Percentiles rank a stretch among this genome's conserved stretches.
Evolutionary conservation across 2,797 vertebrate species (phyloP).

Genomic region (Diplodus puntazzo): DNA sequence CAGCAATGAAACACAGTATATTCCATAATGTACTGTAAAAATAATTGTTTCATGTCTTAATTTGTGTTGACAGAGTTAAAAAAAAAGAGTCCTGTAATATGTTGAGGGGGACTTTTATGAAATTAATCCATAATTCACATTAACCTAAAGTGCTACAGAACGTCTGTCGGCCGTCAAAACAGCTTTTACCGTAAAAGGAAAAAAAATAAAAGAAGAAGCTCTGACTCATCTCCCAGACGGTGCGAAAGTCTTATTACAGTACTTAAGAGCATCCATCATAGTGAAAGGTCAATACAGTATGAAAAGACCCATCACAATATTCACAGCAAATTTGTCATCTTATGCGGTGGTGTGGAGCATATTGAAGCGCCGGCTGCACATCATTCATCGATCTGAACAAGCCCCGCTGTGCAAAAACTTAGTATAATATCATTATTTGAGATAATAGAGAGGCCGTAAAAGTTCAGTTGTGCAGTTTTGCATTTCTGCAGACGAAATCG

Average conservation of each 20-base stretch:
- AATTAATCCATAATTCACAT: slow-evolving; percentile 33
- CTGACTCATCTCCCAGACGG: slow-evolving; percentile 41
- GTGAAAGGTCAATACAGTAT: slow-evolving; percentile 75
- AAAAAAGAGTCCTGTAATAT: background rate
- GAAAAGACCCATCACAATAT: slow-evolving; percentile 70
- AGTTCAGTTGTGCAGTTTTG: slow-evolving; percentile 5
- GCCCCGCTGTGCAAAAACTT: slow-evolving; percentile 9
- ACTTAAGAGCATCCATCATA: slow-evolving; percentile 72
- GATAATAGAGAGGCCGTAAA: background rate
- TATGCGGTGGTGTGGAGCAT: slow-evolving; percentile 41
- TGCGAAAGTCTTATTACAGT: slow-evolving; percentile 51
- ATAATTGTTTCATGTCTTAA: background rate
- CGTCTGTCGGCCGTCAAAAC: slow-evolving; percentile 30
- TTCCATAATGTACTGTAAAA: background rate
- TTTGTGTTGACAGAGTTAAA: slow-evolving; percentile 15
- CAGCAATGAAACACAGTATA: background rate
- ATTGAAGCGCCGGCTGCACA: slow-evolving; percentile 61
- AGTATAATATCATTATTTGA: slow-evolving; percentile 33
- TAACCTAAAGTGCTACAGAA: background rate
- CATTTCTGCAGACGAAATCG: slow-evolving; percentile 36
- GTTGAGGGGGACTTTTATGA: slow-evolving; percentile 5
- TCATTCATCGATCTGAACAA: slow-evolving; percentile 64
- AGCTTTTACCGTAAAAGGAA: slow-evolving; percentile 33
- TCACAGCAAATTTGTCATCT: slow-evolving; percentile 67
- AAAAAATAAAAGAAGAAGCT: background rate